Evolutionary conservation across 1,140 invertebrate genomes (phyloP).

Genomic region (Cyphomyrmex costatus): DNA sequence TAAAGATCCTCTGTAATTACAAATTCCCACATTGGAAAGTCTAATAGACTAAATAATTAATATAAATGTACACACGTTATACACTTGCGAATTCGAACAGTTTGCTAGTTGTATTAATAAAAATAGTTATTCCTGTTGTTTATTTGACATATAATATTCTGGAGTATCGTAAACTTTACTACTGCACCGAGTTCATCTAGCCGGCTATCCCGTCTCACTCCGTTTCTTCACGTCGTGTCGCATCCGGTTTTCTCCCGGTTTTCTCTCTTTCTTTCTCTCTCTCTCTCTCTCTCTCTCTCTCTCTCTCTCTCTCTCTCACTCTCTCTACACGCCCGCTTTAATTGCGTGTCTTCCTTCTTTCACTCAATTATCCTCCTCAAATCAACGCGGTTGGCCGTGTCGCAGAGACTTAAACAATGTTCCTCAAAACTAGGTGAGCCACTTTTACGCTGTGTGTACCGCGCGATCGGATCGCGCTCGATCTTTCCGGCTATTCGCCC

Average conservation of each 20-base stretch:
- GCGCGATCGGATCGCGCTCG: conserved; percentile 47
- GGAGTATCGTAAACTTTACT: conserved; percentile 30
- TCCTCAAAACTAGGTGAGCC: conserved; percentile 58
- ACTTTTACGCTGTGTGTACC: conserved; percentile 48
- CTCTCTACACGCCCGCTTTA: conserved; percentile 37
- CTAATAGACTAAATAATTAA: background rate
- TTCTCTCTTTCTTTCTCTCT: conserved; percentile 9
- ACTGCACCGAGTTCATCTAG: conserved; percentile 32
- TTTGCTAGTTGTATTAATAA: background rate
- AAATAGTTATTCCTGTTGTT: background rate
- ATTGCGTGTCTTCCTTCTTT: conserved; percentile 65
- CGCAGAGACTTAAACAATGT: conserved; percentile 55
- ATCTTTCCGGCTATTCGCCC: conserved; percentile 53
- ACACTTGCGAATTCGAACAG: background rate
- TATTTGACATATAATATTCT: background rate
- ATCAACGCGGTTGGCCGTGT: conserved; percentile 57
- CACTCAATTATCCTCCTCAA: conserved; percentile 58
- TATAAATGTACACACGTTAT: background rate
- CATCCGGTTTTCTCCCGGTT: conserved; percentile 72
- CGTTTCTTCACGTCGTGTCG: conserved; percentile 72
- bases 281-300: conserved; percentile 26
- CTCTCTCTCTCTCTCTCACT: conserved; percentile 10
- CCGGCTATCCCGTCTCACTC: conserved; percentile 69
- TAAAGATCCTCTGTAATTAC: background rate
- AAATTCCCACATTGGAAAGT: background rate